Base-by-base conservation (phyloP, 2,113 vertebrate genomes). In the Calyptomena viridis region DNA sequence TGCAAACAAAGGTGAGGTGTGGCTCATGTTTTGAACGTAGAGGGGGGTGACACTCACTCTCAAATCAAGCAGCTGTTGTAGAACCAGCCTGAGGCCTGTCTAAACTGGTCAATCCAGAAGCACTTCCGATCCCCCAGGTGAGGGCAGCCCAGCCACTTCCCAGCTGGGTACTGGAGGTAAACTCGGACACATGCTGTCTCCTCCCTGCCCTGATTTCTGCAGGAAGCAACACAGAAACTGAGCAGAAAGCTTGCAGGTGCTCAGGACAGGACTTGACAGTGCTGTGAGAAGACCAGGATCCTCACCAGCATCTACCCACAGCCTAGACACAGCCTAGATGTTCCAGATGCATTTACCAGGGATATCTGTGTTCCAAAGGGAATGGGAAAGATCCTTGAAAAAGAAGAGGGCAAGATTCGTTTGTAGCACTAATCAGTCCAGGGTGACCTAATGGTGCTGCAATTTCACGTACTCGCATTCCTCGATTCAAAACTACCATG, bases 361-460 rank as follows among this genome's bases (percentile, higher is more conserved):
- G 42, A 8, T 50, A 71, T 50, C 63, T 53, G 35, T 42, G 19
- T 31, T 49, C 47, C 60, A 71, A 42, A 44, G 28, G 18, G 56
- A 82, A 89, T 35, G n/a, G 58, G 31, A 44, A 78, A 78, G 40
- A 58, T 56, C 66, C 86, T 95, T 85, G 50, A 33, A 76, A 95
- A 94, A 53, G 40, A 42, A 17, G 2, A 7, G 71, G 37, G 64
- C 1, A 16, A 85, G 46, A 53, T 28, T 79, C 5, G 1, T 78
- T 87, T 86, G 44, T 40, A 86, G 63, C 75, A 77, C n/a, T 31
- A n/a, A 14, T 63, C 40, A 47, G 71, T 53, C 63, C 59, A 83
- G 52, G 23, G 68, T 95, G 93, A 96, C 59, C 92, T 95, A 95
- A 96, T 92, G 52, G 83, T 86, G 63, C 85, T 97, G 94, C 85